Percentiles rank a stretch among this genome's conserved stretches.
phyloP scores from a whole-genome alignment of 1,140 invertebrate genomes.

The Rhynchophorus ferrugineus region DNA sequence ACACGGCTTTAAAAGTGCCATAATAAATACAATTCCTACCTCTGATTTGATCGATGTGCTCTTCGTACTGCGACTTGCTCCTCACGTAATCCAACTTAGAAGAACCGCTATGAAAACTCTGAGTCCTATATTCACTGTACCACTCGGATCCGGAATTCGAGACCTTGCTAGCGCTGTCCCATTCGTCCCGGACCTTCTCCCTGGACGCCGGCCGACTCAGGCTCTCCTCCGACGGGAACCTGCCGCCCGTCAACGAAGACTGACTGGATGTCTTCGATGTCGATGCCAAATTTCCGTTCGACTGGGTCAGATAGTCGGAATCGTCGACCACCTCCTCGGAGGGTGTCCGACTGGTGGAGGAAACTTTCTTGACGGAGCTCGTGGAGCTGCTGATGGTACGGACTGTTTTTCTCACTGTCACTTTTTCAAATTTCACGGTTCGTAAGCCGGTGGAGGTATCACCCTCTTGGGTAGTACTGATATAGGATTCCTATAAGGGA shows the following conservation, averaged over 20 bases:
- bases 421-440: constrained; percentile 59
- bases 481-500: constrained; percentile 47
- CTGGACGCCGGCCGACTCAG: constrained; percentile 36
- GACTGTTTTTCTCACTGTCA: constrained; percentile 52
- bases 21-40: constrained; percentile 51
- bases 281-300: constrained; percentile 44
- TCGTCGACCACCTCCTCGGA: constrained; percentile 50
- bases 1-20: too few species aligned
- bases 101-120: constrained; percentile 47
- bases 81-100: constrained; percentile 44
- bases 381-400: constrained; percentile 38
- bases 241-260: constrained; percentile 40
- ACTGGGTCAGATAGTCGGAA: constrained; percentile 52
- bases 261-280: constrained; percentile 43
- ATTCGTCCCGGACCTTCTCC: constrained; percentile 28
- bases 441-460: constrained; percentile 52
- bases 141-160: constrained; percentile 44
- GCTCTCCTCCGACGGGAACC: constrained; percentile 54
- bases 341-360: constrained; percentile 43
- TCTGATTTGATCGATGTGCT: constrained; percentile 79
- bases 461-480: constrained; percentile 54
- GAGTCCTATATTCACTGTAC: constrained; percentile 52
- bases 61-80: constrained; percentile 74
- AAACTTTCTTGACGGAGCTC: constrained; percentile 14
- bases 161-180: constrained; percentile 32